Percentiles rank a stretch among this genome's conserved stretches.
These are phyloP conservation scores for Mactra quadrangularis DNA, from an alignment of 1,140 invertebrate genomes.

Conservation along the genomic window DNA sequence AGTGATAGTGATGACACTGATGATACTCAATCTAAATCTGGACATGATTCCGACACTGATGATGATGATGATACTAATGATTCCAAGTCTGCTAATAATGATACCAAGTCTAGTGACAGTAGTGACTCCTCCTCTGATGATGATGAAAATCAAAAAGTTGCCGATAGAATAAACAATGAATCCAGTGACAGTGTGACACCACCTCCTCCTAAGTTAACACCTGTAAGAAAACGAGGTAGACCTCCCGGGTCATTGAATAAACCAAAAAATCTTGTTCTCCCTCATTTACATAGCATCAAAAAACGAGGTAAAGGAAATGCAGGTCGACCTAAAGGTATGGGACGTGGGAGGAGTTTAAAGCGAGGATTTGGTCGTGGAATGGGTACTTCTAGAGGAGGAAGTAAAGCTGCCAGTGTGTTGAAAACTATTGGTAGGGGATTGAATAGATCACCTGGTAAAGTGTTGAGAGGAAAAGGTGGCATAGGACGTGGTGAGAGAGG, in stretches of 20 bases:
- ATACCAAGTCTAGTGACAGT: slow-evolving; percentile 44
- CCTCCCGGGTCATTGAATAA: slow-evolving; percentile 52
- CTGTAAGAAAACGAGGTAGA: slow-evolving; percentile 37
- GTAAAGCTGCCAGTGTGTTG: slow-evolving; percentile 13
- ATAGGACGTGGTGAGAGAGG: slow-evolving; percentile 24
- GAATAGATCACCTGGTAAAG: slow-evolving; percentile 19
- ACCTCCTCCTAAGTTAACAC: slow-evolving; percentile 49
- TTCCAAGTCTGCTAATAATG: slow-evolving; percentile 38
- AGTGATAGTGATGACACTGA: slow-evolving; percentile 16
- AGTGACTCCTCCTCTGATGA: slow-evolving; percentile 23
- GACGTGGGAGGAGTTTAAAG: slow-evolving; percentile 11
- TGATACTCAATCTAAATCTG: slow-evolving; percentile 24
- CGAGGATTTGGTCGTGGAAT: slow-evolving; percentile 34
- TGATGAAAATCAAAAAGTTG: slow-evolving; percentile 43
- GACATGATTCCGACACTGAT: slow-evolving; percentile 39
- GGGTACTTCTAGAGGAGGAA: slow-evolving; percentile 1
- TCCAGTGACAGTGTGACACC: slow-evolving; percentile 52
- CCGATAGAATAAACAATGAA: slow-evolving; percentile 32
- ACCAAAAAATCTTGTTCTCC: slow-evolving; percentile 39
- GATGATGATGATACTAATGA: slow-evolving; percentile 32
- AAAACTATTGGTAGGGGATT: slow-evolving; percentile 52
- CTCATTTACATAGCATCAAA: slow-evolving; percentile 60
- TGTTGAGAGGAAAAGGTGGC: slow-evolving; percentile 33
- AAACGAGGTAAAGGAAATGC: slow-evolving; percentile 29
- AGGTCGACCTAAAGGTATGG: slow-evolving; percentile 18